Evolutionary conservation across 1,140 invertebrate genomes (phyloP).

Genomic region (Zaprionus ghesquierei): DNA sequence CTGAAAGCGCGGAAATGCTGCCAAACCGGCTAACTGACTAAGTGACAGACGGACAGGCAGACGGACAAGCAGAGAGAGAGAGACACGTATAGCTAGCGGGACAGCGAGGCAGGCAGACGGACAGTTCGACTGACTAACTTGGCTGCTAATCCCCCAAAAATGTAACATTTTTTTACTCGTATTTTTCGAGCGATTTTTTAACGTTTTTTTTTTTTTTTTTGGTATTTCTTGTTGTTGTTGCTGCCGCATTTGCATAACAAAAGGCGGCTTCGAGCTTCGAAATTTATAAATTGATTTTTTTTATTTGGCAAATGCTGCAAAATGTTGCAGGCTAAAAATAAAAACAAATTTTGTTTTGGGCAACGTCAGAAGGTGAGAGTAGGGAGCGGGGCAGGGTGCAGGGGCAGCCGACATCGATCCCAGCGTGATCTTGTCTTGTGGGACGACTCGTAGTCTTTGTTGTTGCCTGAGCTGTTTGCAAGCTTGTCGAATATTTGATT

Average conservation of each 20-base stretch:
- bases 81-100: too few relatives aligned
- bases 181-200: not conserved
- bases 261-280: slow-evolving; percentile 44
- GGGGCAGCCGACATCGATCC: not conserved
- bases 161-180: slow-evolving; percentile 43
- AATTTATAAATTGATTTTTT: slow-evolving; percentile 78
- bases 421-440: not conserved
- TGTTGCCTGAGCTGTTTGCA: too few relatives aligned
- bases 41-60: not conserved
- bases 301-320: slow-evolving; percentile 43
- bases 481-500: slow-evolving; percentile 1
- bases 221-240: not conserved
- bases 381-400: not conserved
- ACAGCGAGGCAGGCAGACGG: not conserved
- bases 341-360: slow-evolving; percentile 3
- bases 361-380: not conserved
- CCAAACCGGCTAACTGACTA: slow-evolving; percentile 60
- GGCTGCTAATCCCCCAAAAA: slow-evolving; percentile 49
- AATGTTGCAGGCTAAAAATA: slow-evolving; percentile 53
- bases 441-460: not conserved
- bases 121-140: slow-evolving; percentile 17
- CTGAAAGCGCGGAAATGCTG: slow-evolving; percentile 71
- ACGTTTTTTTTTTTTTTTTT: not conserved
- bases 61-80: not conserved
- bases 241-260: slow-evolving; percentile 59